A percentile compares a stretch with the other conserved stretches of the same genome.
These are phyloP conservation scores for Drymonia ruficornis DNA, from an alignment of 2,888 invertebrate genomes.

Conservation along the genomic window DNA sequence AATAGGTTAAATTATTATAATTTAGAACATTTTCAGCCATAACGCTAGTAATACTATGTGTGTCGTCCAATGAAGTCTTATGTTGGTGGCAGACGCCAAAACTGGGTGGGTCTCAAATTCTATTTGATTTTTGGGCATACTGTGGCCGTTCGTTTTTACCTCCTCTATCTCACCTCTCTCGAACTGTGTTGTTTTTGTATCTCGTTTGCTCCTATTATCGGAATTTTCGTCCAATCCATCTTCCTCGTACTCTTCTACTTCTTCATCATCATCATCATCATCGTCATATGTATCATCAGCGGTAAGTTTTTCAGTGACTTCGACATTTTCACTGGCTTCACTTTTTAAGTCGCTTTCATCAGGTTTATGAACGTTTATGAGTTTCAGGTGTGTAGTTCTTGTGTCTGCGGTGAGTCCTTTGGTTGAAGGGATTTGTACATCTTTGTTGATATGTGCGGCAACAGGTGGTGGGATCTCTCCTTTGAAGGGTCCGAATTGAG, in stretches of 20 bases:
- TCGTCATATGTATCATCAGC: slow-evolving; percentile 42
- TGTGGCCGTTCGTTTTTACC: slow-evolving; percentile 53
- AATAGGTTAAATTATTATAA: slow-evolving; percentile 64
- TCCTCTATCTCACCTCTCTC: slow-evolving; percentile 59
- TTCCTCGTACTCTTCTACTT: slow-evolving; percentile 42
- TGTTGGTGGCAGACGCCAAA: slow-evolving; percentile 27
- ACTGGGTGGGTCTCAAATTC: slow-evolving; percentile 50
- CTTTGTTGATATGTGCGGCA: slow-evolving; percentile 52
- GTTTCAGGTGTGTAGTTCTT: slow-evolving; percentile 67
- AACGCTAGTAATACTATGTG: slow-evolving; percentile 55
- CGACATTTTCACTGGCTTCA: slow-evolving; percentile 56
- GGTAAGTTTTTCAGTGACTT: slow-evolving; percentile 33
- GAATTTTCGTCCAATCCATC: slow-evolving; percentile 34
- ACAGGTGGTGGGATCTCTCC: slow-evolving; percentile 87
- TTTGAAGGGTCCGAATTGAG: slow-evolving; percentile 90
- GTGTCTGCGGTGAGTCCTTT: slow-evolving; percentile 20
- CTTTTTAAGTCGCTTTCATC: slow-evolving; percentile 52
- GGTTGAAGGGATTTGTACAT: slow-evolving; percentile 8
- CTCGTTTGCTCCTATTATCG: slow-evolving; percentile 51
- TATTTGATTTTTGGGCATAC: slow-evolving; percentile 56
- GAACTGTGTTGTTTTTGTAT: slow-evolving; percentile 63
- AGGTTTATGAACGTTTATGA: slow-evolving; percentile 59
- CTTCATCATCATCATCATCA: slow-evolving; percentile 44
- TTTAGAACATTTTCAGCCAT: slow-evolving; percentile 56
- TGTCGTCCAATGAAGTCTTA: slow-evolving; percentile 41